phyloP scores from a whole-genome alignment of 1,140 invertebrate species.

The Drosophila tsacasi region DNA sequence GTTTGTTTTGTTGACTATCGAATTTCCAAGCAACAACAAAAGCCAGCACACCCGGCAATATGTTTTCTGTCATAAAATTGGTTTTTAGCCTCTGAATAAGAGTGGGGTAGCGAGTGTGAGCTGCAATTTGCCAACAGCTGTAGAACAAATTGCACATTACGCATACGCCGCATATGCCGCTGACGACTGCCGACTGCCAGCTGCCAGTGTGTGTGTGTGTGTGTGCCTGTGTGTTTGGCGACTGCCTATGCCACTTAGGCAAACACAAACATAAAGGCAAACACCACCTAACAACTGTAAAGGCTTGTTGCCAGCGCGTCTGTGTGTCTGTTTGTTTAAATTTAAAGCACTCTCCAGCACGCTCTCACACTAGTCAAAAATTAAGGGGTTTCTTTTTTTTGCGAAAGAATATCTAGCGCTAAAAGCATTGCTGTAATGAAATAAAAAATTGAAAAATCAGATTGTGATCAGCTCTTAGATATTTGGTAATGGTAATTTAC shows the following conservation, averaged over 20 bases:
- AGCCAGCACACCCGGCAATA: slow-evolving; percentile 44
- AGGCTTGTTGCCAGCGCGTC: slow-evolving; percentile 59
- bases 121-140: slow-evolving; percentile 76
- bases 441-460: neutral
- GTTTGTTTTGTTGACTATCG: slow-evolving; percentile 60
- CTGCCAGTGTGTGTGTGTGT: slow-evolving; percentile 11
- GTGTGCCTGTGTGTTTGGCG: slow-evolving; percentile 18
- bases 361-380: slow-evolving; percentile 23
- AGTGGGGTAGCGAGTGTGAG: slow-evolving; percentile 16
- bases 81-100: slow-evolving; percentile 16
- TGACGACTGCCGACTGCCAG: slow-evolving; percentile 31
- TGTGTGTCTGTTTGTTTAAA: slow-evolving; percentile 66
- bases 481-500: neutral
- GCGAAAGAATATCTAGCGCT: neutral
- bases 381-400: neutral
- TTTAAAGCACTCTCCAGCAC: slow-evolving; percentile 66
- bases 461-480: neutral
- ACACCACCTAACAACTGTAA: slow-evolving; percentile 59
- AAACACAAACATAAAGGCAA: slow-evolving; percentile 40
- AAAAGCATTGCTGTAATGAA: neutral
- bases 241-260: slow-evolving; percentile 47
- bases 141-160: slow-evolving; percentile 79
- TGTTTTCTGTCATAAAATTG: slow-evolving; percentile 68
- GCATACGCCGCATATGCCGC: slow-evolving; percentile 65
- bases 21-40: slow-evolving; percentile 49